A percentile compares a stretch with the other conserved stretches of the same genome.
phyloP scores from a whole-genome alignment of 2,797 vertebrate genomes.

The Erethizon dorsatum region DNA sequence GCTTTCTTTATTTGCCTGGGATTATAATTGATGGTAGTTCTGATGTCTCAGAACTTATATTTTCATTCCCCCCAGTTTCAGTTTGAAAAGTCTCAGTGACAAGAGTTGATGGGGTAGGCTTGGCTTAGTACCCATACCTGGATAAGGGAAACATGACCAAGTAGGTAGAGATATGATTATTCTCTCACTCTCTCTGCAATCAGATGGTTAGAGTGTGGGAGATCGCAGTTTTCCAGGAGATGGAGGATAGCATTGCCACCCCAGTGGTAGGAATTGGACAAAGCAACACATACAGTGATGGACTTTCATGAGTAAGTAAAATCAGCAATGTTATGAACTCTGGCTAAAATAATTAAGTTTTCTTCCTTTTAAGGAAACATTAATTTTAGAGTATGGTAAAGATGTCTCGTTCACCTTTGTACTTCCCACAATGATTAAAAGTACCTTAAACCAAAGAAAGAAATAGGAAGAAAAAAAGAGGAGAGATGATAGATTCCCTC shows the following conservation, averaged over 20 bases:
- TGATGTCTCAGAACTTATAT: not conserved
- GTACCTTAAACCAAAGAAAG: conserved; percentile 29
- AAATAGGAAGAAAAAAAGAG: conserved; percentile 39
- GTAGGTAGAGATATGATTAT: not conserved
- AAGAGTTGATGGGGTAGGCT: not conserved
- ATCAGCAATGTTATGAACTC: not conserved
- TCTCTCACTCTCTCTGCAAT: not conserved
- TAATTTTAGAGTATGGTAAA: not conserved
- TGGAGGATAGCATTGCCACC: not conserved
- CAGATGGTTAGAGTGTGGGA: not conserved
- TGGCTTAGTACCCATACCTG: not conserved
- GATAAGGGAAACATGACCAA: not conserved
- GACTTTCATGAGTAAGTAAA: not conserved
- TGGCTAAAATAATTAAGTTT: not conserved
- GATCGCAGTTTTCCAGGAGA: not conserved
- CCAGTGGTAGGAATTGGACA: not conserved
- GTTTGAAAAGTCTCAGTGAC: conserved; percentile 23
- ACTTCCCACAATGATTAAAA: not conserved
- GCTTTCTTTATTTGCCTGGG: not conserved
- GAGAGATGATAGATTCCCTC: conserved; percentile 28
- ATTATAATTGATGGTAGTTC: not conserved
- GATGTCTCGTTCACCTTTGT: conserved; percentile 1
- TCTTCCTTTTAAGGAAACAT: conserved; percentile 20
- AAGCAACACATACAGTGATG: not conserved
- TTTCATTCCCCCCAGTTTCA: not conserved